Conservation (phyloP, 2,888 invertebrate species). For the Crioceris asparagi region DNA sequence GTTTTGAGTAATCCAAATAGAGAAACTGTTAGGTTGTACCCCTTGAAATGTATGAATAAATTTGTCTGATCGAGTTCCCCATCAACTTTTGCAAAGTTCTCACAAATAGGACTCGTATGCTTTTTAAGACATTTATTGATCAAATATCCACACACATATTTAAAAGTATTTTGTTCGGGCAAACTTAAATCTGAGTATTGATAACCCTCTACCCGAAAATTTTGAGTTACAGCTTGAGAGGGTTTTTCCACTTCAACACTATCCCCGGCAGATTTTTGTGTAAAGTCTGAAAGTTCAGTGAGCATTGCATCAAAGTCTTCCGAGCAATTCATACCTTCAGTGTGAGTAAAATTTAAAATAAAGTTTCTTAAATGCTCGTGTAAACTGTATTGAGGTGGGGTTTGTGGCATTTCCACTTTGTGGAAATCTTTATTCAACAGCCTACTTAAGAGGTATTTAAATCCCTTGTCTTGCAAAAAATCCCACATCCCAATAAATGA, state of each 20-base stretch:
- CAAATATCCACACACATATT: constrained; percentile 9
- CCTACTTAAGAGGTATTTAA: constrained; percentile 17
- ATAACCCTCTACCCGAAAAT: too few relatives aligned
- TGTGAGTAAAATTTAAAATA: constrained; percentile 10
- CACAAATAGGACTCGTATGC: constrained; percentile 4
- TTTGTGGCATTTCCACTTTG: constrained; percentile 17
- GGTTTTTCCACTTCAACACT: not conserved
- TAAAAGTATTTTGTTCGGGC: too few relatives aligned
- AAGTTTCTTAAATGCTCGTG: constrained; percentile 15
- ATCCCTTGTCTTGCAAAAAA: constrained; percentile 10
- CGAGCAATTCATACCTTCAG: constrained; percentile 2
- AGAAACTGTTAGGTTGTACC: not conserved
- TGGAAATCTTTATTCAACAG: constrained; percentile 19
- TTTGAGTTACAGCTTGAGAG: too few relatives aligned
- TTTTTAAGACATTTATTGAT: constrained; percentile 11
- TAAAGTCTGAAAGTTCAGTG: too few relatives aligned
- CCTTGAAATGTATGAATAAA: constrained; percentile 3
- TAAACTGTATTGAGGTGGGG: constrained; percentile 20
- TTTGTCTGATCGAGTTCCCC: constrained; percentile 3
- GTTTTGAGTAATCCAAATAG: constrained; percentile 3
- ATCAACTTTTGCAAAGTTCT: constrained; percentile 1
- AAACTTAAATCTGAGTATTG: too few relatives aligned
- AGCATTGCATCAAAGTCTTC: too few relatives aligned
- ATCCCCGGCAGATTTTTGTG: too few relatives aligned
- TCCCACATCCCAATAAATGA: constrained; percentile 16